Evolutionary conservation across 2,888 invertebrate genomes (phyloP).

Genomic region (Drosophila parthenogenetica): DNA sequence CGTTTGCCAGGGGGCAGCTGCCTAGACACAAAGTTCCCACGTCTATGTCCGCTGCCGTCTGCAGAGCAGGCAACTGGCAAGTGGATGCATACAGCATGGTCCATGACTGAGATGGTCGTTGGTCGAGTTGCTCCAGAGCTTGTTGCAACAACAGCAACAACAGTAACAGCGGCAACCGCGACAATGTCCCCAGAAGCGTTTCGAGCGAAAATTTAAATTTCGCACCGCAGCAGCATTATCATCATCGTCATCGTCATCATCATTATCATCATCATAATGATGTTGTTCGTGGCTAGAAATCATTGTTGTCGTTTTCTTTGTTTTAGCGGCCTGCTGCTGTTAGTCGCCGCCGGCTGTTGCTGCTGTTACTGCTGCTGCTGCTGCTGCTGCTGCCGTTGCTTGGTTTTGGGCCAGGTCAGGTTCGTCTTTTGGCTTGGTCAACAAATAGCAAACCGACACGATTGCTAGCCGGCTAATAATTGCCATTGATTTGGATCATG

Average conservation of each 20-base stretch:
- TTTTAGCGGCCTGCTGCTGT: conserved; percentile 48
- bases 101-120: conserved; percentile 26
- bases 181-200: conserved; percentile 82
- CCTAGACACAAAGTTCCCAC: conserved; percentile 76
- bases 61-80: conserved; percentile 50
- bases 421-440: conserved; percentile 57
- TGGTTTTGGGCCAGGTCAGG: conserved; percentile 60
- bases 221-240: conserved; percentile 70
- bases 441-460: conserved; percentile 57
- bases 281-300: conserved; percentile 50
- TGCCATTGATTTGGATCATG: conserved; percentile 75
- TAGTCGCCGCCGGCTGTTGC: conserved; percentile 33
- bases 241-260: conserved; percentile 26
- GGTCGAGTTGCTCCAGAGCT: conserved; percentile 49
- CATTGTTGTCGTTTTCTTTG: conserved; percentile 62
- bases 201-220: conserved; percentile 82
- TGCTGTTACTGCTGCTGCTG: conserved; percentile 9
- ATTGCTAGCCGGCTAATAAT: conserved; percentile 74
- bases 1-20: conserved; percentile 65
- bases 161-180: conserved; percentile 42
- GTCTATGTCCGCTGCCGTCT: conserved; percentile 57
- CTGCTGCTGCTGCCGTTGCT: conserved; percentile 14
- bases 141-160: conserved; percentile 38
- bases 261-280: conserved; percentile 23
- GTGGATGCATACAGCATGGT: conserved; percentile 33